phyloP scores from a whole-genome alignment of 1,140 invertebrate species.

The Bombus breviceps region DNA sequence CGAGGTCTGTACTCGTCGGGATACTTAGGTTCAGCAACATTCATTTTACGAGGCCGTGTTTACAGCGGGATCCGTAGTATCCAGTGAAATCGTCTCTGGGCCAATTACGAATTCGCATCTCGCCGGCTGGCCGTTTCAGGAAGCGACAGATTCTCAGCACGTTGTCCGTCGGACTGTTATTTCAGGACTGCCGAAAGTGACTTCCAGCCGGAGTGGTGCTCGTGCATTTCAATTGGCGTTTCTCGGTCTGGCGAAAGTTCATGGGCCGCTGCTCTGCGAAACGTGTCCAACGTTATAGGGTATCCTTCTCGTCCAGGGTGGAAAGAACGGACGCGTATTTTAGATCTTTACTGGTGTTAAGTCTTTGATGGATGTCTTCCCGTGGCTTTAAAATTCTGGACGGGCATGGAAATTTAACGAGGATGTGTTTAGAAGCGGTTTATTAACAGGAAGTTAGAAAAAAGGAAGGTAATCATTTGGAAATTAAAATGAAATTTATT shows the following conservation, averaged over 20 bases:
- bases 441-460: not conserved
- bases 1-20: conserved; percentile 18
- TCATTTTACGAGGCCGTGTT: conserved; percentile 51
- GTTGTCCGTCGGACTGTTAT: conserved; percentile 64
- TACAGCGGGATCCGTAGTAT: conserved; percentile 42
- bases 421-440: not conserved
- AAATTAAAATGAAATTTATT: not conserved
- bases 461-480: not conserved
- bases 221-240: conserved; percentile 61
- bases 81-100: conserved; percentile 56
- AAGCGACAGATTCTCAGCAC: conserved; percentile 66
- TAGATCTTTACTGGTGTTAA: not conserved
- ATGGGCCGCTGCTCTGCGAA: conserved; percentile 16
- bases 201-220: conserved; percentile 55
- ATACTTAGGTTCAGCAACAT: conserved; percentile 32
- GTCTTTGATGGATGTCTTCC: not conserved
- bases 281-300: not conserved
- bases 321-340: not conserved
- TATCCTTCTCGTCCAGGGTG: not conserved
- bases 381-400: not conserved
- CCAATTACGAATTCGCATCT: conserved; percentile 69
- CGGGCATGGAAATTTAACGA: not conserved
- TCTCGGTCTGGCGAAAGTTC: conserved; percentile 55
- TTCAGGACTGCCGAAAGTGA: conserved; percentile 67
- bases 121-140: conserved; percentile 57